Evolutionary conservation across 2,113 vertebrate species (phyloP), one percentile per base, ranked within the genome.

Genomic region (Engystomops pustulosus): DNA sequence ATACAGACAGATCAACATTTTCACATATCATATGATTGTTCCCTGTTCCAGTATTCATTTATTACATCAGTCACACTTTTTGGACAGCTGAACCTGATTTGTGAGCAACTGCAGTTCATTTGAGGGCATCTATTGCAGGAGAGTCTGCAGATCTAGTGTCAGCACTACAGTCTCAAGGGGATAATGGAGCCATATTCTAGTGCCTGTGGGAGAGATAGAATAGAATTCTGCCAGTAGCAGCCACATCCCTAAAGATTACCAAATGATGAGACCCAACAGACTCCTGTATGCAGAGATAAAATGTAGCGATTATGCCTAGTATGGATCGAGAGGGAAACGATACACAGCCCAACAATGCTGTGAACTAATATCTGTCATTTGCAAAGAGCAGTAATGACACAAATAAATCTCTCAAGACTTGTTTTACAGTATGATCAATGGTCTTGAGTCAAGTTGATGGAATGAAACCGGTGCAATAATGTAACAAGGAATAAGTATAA

Each of bases 301-400:
- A 65, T 45, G 14, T 3, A 15, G 20, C 12, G 34, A 79, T 79
- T 79, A 34, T 30, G 27, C 14, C 45, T 20, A 15, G 20, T 77
- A 58, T 58, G 6, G 49, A 36, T 58, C 30, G 11, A 6, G 51
- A 77, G 74, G 18, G 23, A 36, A 58, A 25, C 6, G 17, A 77
- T 23, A 58, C 27, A 51, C 15, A 20, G 47, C 17, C 30, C 30
- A 34, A 36, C 47, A 77, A 34, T 17, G 12, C 74, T 15, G 49
- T 23, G 51, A 58, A 58, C 9, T 77, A 36, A 77, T 77, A 55
- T 58, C 49, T 77, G 74, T 77, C 23, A 36, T 49, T 55, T 49
- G 47, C 44, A 10, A 36, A 38, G 49, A 58, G 49, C 49, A 32
- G 36, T 34, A 53, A 32, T 20, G 72, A n/a, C 72, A 20, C 17